Base-by-base conservation (phyloP, 2,888 invertebrate genomes). In the Diadromus collaris region DNA sequence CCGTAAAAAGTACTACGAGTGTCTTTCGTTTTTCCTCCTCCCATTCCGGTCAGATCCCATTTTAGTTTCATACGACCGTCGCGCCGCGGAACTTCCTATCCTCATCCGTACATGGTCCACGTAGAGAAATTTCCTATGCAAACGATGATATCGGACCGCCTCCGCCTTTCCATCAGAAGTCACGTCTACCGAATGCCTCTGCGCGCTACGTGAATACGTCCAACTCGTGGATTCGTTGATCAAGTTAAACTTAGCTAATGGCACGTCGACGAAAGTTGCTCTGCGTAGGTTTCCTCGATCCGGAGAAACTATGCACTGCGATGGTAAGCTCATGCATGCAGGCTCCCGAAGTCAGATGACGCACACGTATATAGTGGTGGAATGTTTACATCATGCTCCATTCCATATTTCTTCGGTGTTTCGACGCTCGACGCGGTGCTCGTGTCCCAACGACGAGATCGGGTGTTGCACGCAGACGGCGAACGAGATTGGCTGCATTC, bases 401-500 rank as follows among this genome's bases (percentile, higher is more conserved):
- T 19, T 21, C 7, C 44, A 9, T 19, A 19, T 9, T 48, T 19
- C 19, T 44, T 32, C 21, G 16, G 46, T 58, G 29, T 34, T 70
- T 46, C 29, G 56, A 29, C 6, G 7, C 56, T 29, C 16, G 21
- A 16, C 29, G 27, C 56, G 29, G 29, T n/a, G 16, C 16, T 56
- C 27, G 29, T 56, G 56, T 34, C 24, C 38, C 10, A 34, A 51
- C 58, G 21, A n/a, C 21, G 38, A 32, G 13, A 10, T 48, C 46
- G 6, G 51, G 63, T 19, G n/a, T 67, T 46, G 44, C 13, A 44
- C 27, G 41, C 51, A 29, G n/a, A 67, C 44, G 27, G 56, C 19
- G 41, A n/a, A 75, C 67, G 63, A 75, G 75, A 79, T 79, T 75
- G 54, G 75, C 34, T 60, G 38, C 29, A 29, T 38, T 67, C 21